Base-by-base conservation (phyloP, 2,113 vertebrate species). In the Hymenochirus boettgeri region DNA sequence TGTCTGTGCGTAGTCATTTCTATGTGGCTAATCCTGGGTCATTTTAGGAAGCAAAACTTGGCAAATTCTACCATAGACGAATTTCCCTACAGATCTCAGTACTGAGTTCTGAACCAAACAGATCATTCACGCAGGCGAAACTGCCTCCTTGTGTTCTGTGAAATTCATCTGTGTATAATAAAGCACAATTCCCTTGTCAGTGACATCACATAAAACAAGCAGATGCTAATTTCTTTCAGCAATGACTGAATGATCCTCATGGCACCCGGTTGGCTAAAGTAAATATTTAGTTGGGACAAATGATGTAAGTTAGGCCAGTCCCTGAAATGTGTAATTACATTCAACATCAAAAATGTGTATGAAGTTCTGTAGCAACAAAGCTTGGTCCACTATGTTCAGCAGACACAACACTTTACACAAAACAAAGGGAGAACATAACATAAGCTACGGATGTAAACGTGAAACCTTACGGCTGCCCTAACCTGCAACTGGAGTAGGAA, bases 281-380 rank as follows among this genome's bases (percentile, higher is more conserved):
- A 29, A 25, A 18, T 50, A 29, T n/a, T 37, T 65, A 17, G 29
- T 66, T 50, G 46, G 62, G 53, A 65, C 53, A 65, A 65, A 65
- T 65, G 62, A 65, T 57, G 62, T 65, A 66, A 57, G 19, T 17
- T 11, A 65, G 45, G 19, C 27, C 57, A 55, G 18, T 42, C 53
- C 53, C 22, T 48, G 24, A 17, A 3, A 31, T 55, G 27, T 55
- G 27, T 19, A 18, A 33, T 57, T 65, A 57, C 19, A 48, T 42
- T 22, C 57, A 8, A 46, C n/a, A 55, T 29, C 6, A 50, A 59
- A 26, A 26, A 35, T 54, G 61, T 29, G 52, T 26, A 45, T 12
- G 37, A 19, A 24, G 6, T 35, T 35, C 33, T 35, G 13, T 18
- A 18, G 22, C 21, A 22, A 21, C 11, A 47, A 48, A 35, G 26